phyloP scores from a whole-genome alignment of 2,113 vertebrate species.

The Passer montanus region DNA sequence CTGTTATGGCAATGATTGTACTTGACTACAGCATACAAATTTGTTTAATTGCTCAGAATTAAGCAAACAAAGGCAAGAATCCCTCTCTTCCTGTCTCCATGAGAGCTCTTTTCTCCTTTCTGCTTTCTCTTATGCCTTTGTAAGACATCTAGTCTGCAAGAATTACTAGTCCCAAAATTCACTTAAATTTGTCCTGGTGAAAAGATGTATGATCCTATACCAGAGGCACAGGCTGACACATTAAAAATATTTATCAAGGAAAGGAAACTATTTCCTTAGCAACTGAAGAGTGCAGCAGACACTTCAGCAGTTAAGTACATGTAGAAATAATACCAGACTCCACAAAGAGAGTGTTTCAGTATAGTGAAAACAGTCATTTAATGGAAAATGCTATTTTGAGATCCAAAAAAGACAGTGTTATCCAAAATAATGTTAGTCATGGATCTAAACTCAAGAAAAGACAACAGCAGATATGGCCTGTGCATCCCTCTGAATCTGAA shows the following conservation, averaged over 20 bases:
- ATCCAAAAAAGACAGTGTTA: neutral
- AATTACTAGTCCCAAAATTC: neutral
- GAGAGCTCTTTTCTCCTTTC: neutral
- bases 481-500: neutral
- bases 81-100: neutral
- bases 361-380: neutral
- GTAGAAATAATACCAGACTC: neutral
- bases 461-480: neutral
- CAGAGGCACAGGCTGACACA: neutral
- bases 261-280: slow-evolving; percentile 9
- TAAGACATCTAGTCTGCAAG: neutral
- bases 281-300: neutral
- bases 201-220: neutral
- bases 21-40: neutral
- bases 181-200: neutral
- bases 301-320: neutral
- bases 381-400: neutral
- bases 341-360: neutral
- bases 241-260: neutral
- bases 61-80: neutral
- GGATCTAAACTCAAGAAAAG: neutral
- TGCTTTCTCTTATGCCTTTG: neutral
- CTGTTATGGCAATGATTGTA: neutral
- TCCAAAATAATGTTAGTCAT: neutral
- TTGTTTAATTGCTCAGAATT: neutral